phyloP scores from a whole-genome alignment of 2,888 invertebrate genomes.

The Asteroscopus sphinx region DNA sequence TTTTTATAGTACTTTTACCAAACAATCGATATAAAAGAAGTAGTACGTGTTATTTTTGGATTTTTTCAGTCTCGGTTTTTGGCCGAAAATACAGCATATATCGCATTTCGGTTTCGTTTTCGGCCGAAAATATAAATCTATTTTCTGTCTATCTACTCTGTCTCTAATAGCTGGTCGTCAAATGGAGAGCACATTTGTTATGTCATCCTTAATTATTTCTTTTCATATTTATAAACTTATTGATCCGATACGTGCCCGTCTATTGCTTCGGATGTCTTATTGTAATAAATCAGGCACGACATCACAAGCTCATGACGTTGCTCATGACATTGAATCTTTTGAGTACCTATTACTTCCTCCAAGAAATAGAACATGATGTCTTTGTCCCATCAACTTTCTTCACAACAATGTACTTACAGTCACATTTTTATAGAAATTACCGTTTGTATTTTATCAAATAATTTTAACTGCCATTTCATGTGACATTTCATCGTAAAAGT shows the following conservation, averaged over 20 bases:
- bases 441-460: constrained; percentile 6
- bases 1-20: no score
- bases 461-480: constrained; percentile 30
- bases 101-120: no score
- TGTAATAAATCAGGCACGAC: constrained; percentile 37
- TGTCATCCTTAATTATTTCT: constrained; percentile 11
- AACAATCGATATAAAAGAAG: no score
- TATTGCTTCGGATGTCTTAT: constrained; percentile 37
- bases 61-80: no score
- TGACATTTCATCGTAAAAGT: constrained; percentile 15
- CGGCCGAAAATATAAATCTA: no score
- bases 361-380: no score
- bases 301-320: constrained; percentile 23
- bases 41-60: no score
- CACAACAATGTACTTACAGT: not conserved
- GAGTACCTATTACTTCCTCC: no score
- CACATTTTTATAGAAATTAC: not conserved
- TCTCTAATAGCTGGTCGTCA: no score
- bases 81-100: no score
- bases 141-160: no score
- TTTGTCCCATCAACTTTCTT: not conserved
- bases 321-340: constrained; percentile 18
- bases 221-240: constrained; percentile 20
- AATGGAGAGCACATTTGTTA: constrained; percentile 19
- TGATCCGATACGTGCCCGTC: constrained; percentile 32